These are phyloP conservation scores for Doryteuthis pealeii DNA, from an alignment of 1,140 invertebrate genomes.

Conservation along the genomic window DNA sequence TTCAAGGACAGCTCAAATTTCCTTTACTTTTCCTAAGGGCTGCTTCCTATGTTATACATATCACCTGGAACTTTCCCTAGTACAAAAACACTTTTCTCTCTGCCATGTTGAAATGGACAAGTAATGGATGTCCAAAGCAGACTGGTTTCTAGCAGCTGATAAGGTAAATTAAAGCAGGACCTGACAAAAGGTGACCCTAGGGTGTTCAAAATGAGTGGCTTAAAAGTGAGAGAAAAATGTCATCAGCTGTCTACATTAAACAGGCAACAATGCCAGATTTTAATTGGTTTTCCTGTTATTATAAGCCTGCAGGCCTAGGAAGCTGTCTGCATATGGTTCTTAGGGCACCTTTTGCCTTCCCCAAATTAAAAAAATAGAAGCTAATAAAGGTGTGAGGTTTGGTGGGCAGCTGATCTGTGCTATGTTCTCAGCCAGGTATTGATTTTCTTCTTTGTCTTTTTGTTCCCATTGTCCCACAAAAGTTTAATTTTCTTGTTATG, in stretches of 20 bases:
- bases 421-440: conserved; percentile 37
- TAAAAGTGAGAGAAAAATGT: conserved; percentile 33
- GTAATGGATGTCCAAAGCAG: conserved; percentile 13
- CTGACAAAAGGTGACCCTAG: conserved; percentile 24
- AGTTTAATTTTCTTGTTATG: conserved; percentile 46
- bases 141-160: conserved; percentile 14
- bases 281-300: conserved; percentile 42
- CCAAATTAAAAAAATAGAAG: conserved; percentile 22
- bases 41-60: conserved; percentile 8
- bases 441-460: conserved; percentile 52
- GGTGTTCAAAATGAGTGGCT: conserved; percentile 28
- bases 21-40: conserved; percentile 9
- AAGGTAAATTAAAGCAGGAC: conserved; percentile 5
- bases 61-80: conserved; percentile 15
- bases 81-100: conserved; percentile 12
- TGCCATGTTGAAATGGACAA: conserved; percentile 14
- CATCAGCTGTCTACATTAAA: conserved; percentile 40
- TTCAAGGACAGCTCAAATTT: conserved; percentile 11
- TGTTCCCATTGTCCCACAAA: conserved; percentile 43
- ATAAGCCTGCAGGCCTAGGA: conserved; percentile 30
- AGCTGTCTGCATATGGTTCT: conserved; percentile 35
- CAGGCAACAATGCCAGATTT: conserved; percentile 40
- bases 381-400: conserved; percentile 36
- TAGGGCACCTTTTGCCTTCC: conserved; percentile 31
- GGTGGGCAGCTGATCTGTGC: conserved; percentile 44